phyloP scores from a whole-genome alignment of 2,113 vertebrate genomes.

The Mastomys coucha region DNA sequence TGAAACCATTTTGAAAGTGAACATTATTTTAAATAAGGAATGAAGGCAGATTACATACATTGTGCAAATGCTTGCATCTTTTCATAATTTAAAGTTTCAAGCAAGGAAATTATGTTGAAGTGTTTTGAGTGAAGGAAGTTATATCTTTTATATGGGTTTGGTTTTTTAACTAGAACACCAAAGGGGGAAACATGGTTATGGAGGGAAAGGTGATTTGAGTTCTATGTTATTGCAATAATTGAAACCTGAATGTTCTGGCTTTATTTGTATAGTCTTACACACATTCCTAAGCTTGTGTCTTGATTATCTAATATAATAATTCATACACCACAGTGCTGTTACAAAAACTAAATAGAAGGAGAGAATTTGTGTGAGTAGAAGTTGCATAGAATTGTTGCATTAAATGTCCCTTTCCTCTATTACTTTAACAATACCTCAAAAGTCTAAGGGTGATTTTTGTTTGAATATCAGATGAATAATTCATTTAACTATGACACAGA shows the following conservation, averaged over 20 bases:
- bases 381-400: neutral
- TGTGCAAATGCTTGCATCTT: neutral
- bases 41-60: neutral
- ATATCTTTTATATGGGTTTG: neutral
- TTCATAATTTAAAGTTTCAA: slow-evolving; percentile 20
- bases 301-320: slow-evolving; percentile 33
- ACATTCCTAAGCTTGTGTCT: slow-evolving; percentile 28
- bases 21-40: neutral
- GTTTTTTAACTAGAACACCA: neutral
- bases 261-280: neutral
- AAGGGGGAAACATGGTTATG: neutral
- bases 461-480: slow-evolving; percentile 41
- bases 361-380: neutral
- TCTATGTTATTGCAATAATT: neutral
- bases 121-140: neutral
- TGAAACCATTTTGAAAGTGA: neutral
- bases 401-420: neutral
- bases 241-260: neutral
- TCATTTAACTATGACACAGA: neutral
- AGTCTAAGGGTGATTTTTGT: neutral
- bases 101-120: neutral
- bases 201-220: neutral
- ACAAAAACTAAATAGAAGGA: neutral
- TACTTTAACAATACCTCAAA: neutral
- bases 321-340: neutral